Evolutionary conservation across 2,113 vertebrate species (phyloP), one percentile per base, ranked within the genome.

Genomic region (Bettongia penicillata): DNA sequence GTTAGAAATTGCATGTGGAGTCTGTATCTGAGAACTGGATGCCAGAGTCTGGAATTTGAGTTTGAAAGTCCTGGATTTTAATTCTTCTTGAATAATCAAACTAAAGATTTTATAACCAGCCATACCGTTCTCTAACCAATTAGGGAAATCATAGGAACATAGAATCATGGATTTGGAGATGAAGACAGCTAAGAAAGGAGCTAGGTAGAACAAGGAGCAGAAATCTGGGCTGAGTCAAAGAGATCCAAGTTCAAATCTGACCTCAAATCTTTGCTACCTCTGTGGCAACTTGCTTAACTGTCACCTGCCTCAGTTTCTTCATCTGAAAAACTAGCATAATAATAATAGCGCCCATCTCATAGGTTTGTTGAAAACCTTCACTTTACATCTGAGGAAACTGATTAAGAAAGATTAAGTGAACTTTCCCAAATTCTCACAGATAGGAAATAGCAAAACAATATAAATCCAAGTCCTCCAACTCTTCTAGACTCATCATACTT

Each of bases 61-160:
- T 25, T 31, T 19, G 37, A 8, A 93, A 51, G 91, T 25, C 52
- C 3, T 55, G 91, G 48, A 47, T 2, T 3, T 94, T 51, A 94
- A 53, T 89, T 90, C 49, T 90, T 95, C 93, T 95, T 94, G 47
- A 50, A 50, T 68, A 37, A 1, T 7, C 28, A 93, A 22, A 48
- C 31, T 91, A 43, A 95, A 24, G 3, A 51, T 91, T 22, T 57
- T 90, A 93, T n/a, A 92, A 96, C 89, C 93, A 90, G 31, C 10
- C 10, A 61, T 31, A 31, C 28, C 3, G 9, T 61, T 31, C 28
- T 31, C 57, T 61, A 61, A 37, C 37, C 68, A 77, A 7, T 19
- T 12, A 68, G 8, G 1, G 37, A 0, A 77, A n/a, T 77, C 37
- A 22, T 6, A 77, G 23, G 14, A n/a, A 3, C 26, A 55, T 8